Conservation (phyloP, 2,888 invertebrate genomes). For the Catocala fraxini region DNA sequence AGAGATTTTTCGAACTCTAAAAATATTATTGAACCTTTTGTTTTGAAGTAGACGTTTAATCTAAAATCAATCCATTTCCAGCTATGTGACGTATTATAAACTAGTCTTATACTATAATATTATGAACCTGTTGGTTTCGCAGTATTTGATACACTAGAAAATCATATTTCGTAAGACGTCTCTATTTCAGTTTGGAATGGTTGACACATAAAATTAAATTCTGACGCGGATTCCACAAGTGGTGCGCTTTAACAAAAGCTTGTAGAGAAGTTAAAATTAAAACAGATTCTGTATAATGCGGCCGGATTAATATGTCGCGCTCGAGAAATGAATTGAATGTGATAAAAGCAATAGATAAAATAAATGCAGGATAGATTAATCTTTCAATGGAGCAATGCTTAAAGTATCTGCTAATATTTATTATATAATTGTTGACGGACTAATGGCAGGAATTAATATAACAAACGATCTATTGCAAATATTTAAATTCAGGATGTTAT, state of each 20-base stretch:
- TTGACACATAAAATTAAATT: conserved; percentile 61
- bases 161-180: conserved; percentile 28
- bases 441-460: too few relatives aligned
- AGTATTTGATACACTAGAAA: too few relatives aligned
- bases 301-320: not conserved
- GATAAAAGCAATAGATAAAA: not conserved
- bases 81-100: too few relatives aligned
- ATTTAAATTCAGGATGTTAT: too few relatives aligned
- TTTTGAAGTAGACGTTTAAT: too few relatives aligned
- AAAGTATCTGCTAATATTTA: not conserved
- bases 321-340: conserved; percentile 4
- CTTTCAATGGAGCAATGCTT: not conserved
- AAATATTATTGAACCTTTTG: too few relatives aligned
- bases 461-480: too few relatives aligned
- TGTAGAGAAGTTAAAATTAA: conserved; percentile 39
- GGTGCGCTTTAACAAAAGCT: conserved; percentile 48
- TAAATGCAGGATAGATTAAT: not conserved
- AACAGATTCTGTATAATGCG: conserved; percentile 27
- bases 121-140: too few relatives aligned
- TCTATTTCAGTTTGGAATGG: conserved; percentile 49
- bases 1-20: too few relatives aligned
- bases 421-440: not conserved
- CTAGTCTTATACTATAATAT: too few relatives aligned
- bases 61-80: too few relatives aligned
- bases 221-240: conserved; percentile 36